A percentile compares a stretch with the other conserved stretches of the same genome.
These are phyloP conservation scores for Sciurus vulgaris DNA, from an alignment of 2,797 vertebrate species.

Conservation along the genomic window DNA sequence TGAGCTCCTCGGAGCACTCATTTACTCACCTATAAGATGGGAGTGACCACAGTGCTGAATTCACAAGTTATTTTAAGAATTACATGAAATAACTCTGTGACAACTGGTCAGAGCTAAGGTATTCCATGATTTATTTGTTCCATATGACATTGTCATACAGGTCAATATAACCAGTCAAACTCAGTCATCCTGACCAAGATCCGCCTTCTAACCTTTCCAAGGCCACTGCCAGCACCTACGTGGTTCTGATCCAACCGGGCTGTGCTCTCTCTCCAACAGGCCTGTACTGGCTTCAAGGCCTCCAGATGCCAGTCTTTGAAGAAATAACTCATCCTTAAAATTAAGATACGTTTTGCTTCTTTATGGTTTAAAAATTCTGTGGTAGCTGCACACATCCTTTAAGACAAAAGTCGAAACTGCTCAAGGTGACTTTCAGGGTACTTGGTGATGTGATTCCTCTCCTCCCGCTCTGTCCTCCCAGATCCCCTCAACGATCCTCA, in stretches of 20 bases:
- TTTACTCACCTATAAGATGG: neutral
- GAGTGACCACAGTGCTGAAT: neutral
- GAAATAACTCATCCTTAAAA: neutral
- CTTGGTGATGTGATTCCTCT: rapidly evolving
- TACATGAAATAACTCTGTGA: constrained; percentile 37
- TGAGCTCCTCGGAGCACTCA: neutral
- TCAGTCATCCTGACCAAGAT: neutral
- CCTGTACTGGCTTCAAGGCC: neutral
- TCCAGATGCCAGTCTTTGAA: neutral
- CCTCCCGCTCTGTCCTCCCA: too few species aligned
- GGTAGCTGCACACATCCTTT: neutral
- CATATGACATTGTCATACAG: neutral
- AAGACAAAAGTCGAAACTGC: constrained; percentile 2
- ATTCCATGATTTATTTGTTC: constrained; percentile 26
- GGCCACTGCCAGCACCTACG: neutral
- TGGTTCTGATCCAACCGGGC: neutral
- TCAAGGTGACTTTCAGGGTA: neutral
- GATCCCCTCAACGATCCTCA: rapidly evolving
- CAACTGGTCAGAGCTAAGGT: constrained; percentile 16
- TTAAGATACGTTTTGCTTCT: neutral
- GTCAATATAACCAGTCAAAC: neutral
- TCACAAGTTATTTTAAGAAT: constrained; percentile 30
- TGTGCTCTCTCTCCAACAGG: neutral
- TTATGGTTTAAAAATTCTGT: neutral
- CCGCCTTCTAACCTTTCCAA: neutral